Percentiles rank a stretch among this genome's conserved stretches.
phyloP scores from a whole-genome alignment of 35 echinoderm and acorn worm species.

The Strongylocentrotus purpuratus region DNA sequence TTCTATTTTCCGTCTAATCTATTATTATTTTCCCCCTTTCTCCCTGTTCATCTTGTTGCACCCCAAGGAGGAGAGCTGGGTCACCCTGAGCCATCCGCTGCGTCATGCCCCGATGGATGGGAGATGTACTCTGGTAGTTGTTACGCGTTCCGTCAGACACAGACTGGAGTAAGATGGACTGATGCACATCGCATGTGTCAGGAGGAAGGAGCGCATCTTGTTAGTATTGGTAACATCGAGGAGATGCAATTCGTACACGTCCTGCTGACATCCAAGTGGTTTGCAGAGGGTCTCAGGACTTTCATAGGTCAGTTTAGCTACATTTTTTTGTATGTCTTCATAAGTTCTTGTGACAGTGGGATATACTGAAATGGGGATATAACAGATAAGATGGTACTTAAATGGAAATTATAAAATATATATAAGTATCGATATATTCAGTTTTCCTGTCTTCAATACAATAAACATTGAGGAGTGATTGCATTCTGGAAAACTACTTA shows the following conservation, averaged over 20 bases:
- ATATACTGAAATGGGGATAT: too few species aligned
- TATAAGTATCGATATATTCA: too few species aligned
- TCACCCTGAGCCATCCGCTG: background rate
- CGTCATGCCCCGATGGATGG: constrained; percentile 60
- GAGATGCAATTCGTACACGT: constrained; percentile 90
- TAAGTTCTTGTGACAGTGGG: background rate
- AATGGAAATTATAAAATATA: too few species aligned
- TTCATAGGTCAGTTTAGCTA: constrained; percentile 66
- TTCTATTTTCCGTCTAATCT: too few species aligned
- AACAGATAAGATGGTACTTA: too few species aligned
- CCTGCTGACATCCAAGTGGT: constrained; percentile 73
- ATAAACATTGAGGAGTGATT: too few species aligned
- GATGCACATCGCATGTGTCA: constrained; percentile 68
- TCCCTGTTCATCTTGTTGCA: background rate
- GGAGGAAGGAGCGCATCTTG: constrained; percentile 62
- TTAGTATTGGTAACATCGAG: constrained; percentile 66
- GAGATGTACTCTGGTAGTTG: constrained; percentile 63
- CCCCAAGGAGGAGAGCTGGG: background rate
- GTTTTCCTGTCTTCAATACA: too few species aligned
- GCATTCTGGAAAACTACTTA: too few species aligned
- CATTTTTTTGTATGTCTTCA: background rate
- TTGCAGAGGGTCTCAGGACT: constrained; percentile 53
- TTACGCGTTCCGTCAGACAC: constrained; percentile 66
- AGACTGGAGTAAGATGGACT: constrained; percentile 60
- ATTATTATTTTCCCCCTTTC: background rate